Base-by-base conservation (phyloP, 2,113 vertebrate genomes). In the Lutjanus erythropterus region DNA sequence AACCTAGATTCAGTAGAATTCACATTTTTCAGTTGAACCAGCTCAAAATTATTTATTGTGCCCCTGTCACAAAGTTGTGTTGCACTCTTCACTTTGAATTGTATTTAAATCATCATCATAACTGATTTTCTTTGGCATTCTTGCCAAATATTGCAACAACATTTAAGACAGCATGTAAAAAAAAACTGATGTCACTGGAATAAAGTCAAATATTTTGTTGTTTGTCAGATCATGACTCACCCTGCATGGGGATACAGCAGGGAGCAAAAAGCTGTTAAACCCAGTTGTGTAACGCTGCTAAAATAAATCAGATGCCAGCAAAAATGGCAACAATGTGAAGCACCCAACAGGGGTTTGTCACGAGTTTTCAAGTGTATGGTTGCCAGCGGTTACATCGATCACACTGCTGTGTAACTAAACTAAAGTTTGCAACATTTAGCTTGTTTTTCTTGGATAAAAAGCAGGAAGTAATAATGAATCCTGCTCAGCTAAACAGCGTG, bases 241-340 rank as follows among this genome's bases (percentile, higher is more conserved):
- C 29, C 39, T n/a, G 52, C 62, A 49, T 67, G 5, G 42, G 46
- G 49, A 55, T 18, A 60, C 50, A 69, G 19, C 70, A 49, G n/a
- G 44, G 25, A 53, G 70, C 27, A 50, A 72, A 66, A 77, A 80
- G 23, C 58, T 62, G 50, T 80, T 41, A n/a, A n/a, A 68, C 27
- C 56, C 50, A 67, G 39, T 70, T 65, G 50, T 74, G 2, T 65
- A 85, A 78, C 0, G 4, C 42, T 42, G 47, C 59, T 53, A 49
- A 75, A 83, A 80, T 72, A 39, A 68, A 83, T 75, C 60, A 44
- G 25, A 71, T 75, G 58, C 12, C 47, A 64, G 3, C 1, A 4
- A 50, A 27, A 60, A 78, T 7, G 33, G 41, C 49, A 66, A 65
- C 27, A 12, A 44, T 46, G 65, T 77, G 42, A 83, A 80, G 80